Base-by-base conservation (phyloP, 2,797 vertebrate genomes). In the Echeneis naucrates region DNA sequence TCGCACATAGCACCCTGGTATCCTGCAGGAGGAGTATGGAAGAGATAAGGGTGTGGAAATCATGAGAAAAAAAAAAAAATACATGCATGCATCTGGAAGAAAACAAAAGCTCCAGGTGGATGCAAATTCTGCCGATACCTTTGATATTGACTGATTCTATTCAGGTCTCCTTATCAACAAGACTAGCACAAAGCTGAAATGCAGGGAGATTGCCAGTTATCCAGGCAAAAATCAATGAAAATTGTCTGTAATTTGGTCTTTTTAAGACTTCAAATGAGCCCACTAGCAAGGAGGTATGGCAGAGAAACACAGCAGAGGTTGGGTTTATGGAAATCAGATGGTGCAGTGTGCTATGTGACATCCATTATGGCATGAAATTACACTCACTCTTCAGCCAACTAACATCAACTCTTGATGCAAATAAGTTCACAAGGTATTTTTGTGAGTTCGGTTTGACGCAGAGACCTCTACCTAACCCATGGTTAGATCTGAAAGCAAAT, bases 1-100 rank as follows among this genome's bases (percentile, higher is more conserved):
- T 98, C 97, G 17, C 98, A 99, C 14, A 93, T 88, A 1, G 93
- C 67, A 12, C 97, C 97, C 44, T 96, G 92, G 88, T 95, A 99
- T 3, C 96, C 98, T 99, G 77, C 10, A 38, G 72, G 44, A 81
- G 52, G n/a, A 19, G 30, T 16, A 5, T 35, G 8, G 24, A 1
- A 64, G 21, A 38, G 32, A 32, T 0, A 4, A 26, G 4, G 30
- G 17, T 26, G 7, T 26, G 9, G 24, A 17, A 67, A 32, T n/a
- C 0, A 67, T 27, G 10, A 4, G 2, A 53, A 21, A n/a, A 13
- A n/a, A 0, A 2, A 53, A 21, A n/a, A 13, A n/a, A 0, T 1
- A 48, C 1, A 32, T 52, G 14, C 17, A 48, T 24, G 27, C 48
- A 13, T 50, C 23, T 35, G 26, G 2, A 38, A 58, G 8, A 37